Evolutionary conservation across 2,113 vertebrate genomes (phyloP).

Genomic region (Rousettus leschenaultii): DNA sequence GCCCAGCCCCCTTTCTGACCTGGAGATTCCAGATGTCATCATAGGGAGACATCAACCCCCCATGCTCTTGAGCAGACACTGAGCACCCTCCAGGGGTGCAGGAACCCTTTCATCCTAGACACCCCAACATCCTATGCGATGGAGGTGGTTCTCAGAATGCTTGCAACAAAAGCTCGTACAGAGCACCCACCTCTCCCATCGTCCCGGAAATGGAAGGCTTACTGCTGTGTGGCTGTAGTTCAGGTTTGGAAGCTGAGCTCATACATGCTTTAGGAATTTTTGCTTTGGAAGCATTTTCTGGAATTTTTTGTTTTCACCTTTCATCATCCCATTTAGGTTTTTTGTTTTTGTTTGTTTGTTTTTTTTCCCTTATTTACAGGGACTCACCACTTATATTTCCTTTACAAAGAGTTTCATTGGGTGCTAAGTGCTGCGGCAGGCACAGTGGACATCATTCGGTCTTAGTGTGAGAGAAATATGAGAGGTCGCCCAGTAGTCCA

Average conservation of each 20-base stretch:
- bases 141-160: background rate
- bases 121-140: background rate
- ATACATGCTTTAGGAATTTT: conserved; percentile 35
- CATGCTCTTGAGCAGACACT: background rate
- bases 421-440: background rate
- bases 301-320: background rate
- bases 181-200: fast-evolving
- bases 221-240: background rate
- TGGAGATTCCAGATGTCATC: background rate
- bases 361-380: background rate
- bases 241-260: conserved; percentile 5
- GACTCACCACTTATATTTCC: background rate
- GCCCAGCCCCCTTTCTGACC: background rate
- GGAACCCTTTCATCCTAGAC: too few species aligned
- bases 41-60: background rate
- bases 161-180: background rate
- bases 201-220: background rate
- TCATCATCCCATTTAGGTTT: background rate
- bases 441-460: background rate
- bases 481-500: background rate
- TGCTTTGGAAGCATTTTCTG: conserved; percentile 53
- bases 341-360: too few species aligned
- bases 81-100: background rate
- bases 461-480: background rate
- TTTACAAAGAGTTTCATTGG: background rate